Evolutionary conservation across 2,888 invertebrate genomes (phyloP).

Genomic region (Thereva nobilitata): DNA sequence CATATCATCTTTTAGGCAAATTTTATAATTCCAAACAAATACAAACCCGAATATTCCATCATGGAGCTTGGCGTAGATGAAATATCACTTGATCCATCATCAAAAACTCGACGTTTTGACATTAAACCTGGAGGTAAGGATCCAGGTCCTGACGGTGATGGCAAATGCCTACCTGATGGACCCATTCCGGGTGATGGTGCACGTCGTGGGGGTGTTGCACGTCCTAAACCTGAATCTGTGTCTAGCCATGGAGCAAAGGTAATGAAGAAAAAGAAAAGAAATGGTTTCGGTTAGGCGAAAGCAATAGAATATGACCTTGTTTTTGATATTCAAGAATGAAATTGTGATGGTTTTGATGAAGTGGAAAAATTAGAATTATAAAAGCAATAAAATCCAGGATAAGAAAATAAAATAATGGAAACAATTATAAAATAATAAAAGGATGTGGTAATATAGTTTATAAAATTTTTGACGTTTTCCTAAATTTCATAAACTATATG

Average conservation of each 20-base stretch:
- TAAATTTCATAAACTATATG: constrained; percentile 7
- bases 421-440: constrained; percentile 2
- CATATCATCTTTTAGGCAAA: no score
- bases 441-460: not conserved
- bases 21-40: constrained; percentile 40
- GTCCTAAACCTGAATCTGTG: constrained; percentile 84
- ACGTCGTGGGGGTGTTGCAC: constrained; percentile 84
- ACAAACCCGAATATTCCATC: constrained; percentile 82
- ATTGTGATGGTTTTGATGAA: constrained; percentile 16
- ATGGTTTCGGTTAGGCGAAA: constrained; percentile 29
- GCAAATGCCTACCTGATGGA: constrained; percentile 70
- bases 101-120: constrained; percentile 71
- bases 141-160: constrained; percentile 84
- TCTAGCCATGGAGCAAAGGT: constrained; percentile 56
- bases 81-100: constrained; percentile 82
- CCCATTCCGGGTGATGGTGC: constrained; percentile 83
- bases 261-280: constrained; percentile 24
- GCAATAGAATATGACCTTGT: constrained; percentile 5
- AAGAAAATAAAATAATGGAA: constrained; percentile 4
- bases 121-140: constrained; percentile 76
- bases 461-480: constrained; percentile 17
- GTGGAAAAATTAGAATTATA: constrained; percentile 9
- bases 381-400: constrained; percentile 12
- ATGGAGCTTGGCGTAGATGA: constrained; percentile 82
- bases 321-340: no score